These are phyloP conservation scores for Plodia interpunctella DNA, from an alignment of 1,140 invertebrate species.

Conservation along the genomic window DNA sequence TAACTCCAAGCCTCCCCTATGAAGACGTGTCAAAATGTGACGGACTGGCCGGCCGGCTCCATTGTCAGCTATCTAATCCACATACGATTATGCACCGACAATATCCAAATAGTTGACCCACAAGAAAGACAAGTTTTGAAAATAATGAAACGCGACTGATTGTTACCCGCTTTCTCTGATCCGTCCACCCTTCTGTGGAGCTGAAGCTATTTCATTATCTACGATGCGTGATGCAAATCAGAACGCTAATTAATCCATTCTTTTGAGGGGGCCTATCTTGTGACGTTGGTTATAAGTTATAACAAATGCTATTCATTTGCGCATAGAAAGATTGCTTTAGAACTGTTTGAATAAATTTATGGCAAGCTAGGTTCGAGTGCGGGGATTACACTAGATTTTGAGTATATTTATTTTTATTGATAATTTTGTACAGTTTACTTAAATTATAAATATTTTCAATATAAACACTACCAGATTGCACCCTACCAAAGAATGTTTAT, in stretches of 20 bases:
- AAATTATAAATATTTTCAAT: no score
- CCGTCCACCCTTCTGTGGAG: constrained; percentile 43
- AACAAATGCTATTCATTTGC: constrained; percentile 8
- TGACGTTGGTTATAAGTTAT: background rate
- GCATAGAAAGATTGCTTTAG: constrained; percentile 10
- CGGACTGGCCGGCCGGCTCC: constrained; percentile 42
- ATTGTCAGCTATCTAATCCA: constrained; percentile 62
- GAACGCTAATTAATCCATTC: constrained; percentile 45
- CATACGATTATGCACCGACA: constrained; percentile 63
- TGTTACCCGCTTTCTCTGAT: constrained; percentile 59
- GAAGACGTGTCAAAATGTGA: constrained; percentile 54
- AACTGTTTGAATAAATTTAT: constrained; percentile 7
- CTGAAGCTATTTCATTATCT: constrained; percentile 46
- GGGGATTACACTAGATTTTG: no score
- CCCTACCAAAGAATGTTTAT: no score
- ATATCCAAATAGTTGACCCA: constrained; percentile 43
- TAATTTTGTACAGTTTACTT: no score
- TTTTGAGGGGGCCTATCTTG: constrained; percentile 10
- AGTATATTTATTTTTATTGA: no score
- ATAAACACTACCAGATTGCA: no score
- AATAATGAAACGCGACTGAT: constrained; percentile 56
- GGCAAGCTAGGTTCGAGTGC: no score
- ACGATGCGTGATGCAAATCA: constrained; percentile 38
- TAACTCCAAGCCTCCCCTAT: constrained; percentile 41
- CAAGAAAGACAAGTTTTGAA: constrained; percentile 64